Evolutionary conservation across 1,140 invertebrate genomes (phyloP), one percentile per base, ranked within the genome.

Genomic region (Chironomus striatipennis): DNA sequence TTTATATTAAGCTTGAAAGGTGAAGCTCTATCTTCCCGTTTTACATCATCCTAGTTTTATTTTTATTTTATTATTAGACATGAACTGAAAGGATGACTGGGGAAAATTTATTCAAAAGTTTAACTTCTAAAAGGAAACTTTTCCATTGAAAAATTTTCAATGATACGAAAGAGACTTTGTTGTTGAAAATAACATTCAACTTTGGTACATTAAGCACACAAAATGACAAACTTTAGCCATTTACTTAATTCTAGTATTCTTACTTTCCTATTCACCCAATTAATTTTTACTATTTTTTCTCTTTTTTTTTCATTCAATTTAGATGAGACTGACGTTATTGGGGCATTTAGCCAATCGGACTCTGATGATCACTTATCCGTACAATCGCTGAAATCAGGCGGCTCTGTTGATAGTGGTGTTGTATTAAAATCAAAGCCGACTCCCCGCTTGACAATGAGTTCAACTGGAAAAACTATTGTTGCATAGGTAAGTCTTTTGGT

Each of bases 281-380:
- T 12, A 57, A 57, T 57, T n/a, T n/a, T 57, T 57, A 12, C 20
- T 70, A 20, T 70, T 8, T 70, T 8, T 57, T 70, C 65, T 70
- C 10, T 20, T 10, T 20, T 70, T 70, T 20, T 21, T 70, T 18
- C 6, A 70, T 34, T 34, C 24, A 2, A 34, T 34, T 34, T 18
- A 70, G 65, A 70, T 70, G 65, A 70, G 65, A 70, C 18, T 70
- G 65, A 70, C 18, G 65, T 70, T 70, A 70, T 70, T 70, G 65
- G 65, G n/a, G 8, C 9, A 18, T 20, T 21, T 10, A 70, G 65
- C 65, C 65, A 70, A 21, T 70, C 65, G 18, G 65, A 70, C 18
- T 70, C 65, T 9, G 65, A 70, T 21, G 65, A 70, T 70, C 65
- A 70, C 10, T 70, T 70, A 21, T 70, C 65, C 15, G 65, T 70